phyloP scores from a whole-genome alignment of 2,797 vertebrate species.

The Dicrostonyx torquatus region DNA sequence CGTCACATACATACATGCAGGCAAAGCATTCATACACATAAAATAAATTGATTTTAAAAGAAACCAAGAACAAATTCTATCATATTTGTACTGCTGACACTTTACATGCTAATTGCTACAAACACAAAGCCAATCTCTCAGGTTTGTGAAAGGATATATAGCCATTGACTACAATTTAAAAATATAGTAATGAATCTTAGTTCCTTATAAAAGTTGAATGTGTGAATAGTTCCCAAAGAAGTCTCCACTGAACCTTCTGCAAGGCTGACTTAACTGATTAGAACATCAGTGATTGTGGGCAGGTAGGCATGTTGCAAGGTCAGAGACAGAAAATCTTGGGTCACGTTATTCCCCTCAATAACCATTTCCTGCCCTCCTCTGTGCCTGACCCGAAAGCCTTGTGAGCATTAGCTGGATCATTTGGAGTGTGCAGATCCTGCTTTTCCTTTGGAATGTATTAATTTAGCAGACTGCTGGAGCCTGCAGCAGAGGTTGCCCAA shows the following conservation, averaged over 20 bases:
- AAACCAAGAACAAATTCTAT: neutral
- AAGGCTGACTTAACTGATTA: neutral
- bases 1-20: neutral
- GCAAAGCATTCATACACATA: neutral
- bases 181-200: neutral
- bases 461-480: neutral
- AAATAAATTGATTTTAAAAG: neutral
- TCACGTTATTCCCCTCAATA: neutral
- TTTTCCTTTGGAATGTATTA: neutral
- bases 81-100: neutral
- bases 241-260: neutral
- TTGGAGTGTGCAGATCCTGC: neutral
- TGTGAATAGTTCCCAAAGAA: neutral
- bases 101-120: constrained; percentile 1
- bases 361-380: neutral
- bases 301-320: neutral
- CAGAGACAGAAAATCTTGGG: no score
- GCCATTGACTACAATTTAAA: neutral
- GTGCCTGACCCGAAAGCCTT: neutral
- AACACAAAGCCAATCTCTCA: constrained; percentile 17
- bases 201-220: neutral
- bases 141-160: constrained; percentile 4
- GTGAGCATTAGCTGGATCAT: neutral
- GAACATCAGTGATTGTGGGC: neutral
- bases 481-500: no score